phyloP scores from a whole-genome alignment of 2,888 invertebrate genomes.

The Hanleya hanleyi region DNA sequence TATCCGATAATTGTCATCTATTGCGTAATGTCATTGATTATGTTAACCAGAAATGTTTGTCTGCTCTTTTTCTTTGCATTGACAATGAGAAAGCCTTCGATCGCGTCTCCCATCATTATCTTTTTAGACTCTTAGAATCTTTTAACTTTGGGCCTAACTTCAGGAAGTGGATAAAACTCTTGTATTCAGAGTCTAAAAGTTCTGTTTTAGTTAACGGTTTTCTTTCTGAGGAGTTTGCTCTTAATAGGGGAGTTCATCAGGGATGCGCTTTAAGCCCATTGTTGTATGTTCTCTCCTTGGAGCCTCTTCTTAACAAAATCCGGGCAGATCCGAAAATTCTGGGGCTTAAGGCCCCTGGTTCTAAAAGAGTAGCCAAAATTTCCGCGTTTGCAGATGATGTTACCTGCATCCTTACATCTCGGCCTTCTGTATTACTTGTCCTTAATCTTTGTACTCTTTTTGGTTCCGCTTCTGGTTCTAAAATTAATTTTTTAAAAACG shows the following conservation, averaged over 20 bases:
- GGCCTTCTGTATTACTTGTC: neutral
- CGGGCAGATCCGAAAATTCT: neutral
- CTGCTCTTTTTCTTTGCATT: neutral
- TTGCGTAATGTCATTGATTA: neutral
- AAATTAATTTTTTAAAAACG: neutral
- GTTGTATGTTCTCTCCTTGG: neutral
- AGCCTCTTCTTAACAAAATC: conserved; percentile 1
- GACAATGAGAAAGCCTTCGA: conserved; percentile 7
- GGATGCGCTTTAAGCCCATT: neutral
- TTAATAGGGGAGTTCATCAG: neutral
- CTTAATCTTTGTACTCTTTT: neutral
- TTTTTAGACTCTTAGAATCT: neutral
- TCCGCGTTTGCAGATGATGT: neutral
- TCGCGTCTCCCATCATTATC: neutral
- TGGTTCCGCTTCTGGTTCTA: neutral
- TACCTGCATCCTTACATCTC: neutral
- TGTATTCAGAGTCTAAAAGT: neutral
- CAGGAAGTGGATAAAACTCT: neutral
- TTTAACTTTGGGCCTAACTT: neutral
- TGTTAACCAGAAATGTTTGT: neutral
- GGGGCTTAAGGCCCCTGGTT: neutral
- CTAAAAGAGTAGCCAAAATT: neutral
- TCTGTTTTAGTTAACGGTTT: conserved; percentile 1
- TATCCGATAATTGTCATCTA: neutral
- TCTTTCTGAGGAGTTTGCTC: neutral